Evolutionary conservation across 2,888 invertebrate genomes (phyloP).

Genomic region (Smittia sp.): DNA sequence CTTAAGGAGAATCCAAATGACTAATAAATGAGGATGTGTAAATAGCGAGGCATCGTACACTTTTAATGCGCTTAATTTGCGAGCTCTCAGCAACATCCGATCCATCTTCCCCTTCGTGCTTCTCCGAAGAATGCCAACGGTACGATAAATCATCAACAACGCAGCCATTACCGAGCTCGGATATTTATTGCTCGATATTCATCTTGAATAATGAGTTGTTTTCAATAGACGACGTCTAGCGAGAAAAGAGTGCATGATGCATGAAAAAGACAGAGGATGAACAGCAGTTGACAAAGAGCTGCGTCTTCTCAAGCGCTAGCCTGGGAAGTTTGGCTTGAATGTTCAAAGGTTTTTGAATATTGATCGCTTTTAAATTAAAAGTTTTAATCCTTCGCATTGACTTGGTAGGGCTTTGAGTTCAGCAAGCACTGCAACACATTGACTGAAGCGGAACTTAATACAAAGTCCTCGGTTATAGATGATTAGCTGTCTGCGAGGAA

Average conservation of each 20-base stretch:
- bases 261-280: neutral
- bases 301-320: no score
- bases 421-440: no score
- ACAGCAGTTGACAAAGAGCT: no score
- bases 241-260: slow-evolving; percentile 1
- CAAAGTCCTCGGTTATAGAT: no score
- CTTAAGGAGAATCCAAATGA: slow-evolving; percentile 1
- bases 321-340: no score
- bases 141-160: slow-evolving; percentile 32
- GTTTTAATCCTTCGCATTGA: no score
- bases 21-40: slow-evolving; percentile 17
- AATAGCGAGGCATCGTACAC: neutral
- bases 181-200: slow-evolving; percentile 37
- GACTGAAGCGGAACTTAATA: no score
- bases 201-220: slow-evolving; percentile 39
- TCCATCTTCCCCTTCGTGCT: neutral
- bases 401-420: no score
- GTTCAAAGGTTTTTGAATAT: no score
- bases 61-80: neutral
- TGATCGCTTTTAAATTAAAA: no score
- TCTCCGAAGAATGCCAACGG: neutral
- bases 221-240: slow-evolving; percentile 17
- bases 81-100: neutral
- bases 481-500: no score
- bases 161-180: neutral